Base-by-base conservation (phyloP, 2,888 invertebrate species). In the Ephialtes manifestator region DNA sequence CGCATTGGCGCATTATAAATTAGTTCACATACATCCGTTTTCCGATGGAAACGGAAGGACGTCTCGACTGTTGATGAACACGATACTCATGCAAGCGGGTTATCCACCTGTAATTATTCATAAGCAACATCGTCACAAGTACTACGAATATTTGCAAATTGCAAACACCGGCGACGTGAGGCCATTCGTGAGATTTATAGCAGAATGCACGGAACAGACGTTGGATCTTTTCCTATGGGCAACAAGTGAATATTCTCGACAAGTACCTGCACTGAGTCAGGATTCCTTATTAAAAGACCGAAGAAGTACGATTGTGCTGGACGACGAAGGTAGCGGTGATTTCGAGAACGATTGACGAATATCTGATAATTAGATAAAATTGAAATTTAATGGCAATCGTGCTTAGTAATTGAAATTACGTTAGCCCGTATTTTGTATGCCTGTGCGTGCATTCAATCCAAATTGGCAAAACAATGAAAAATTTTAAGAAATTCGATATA, bases 11-110 rank as follows among this genome's bases (percentile, higher is more conserved):
- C 99, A 99, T 95, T 99, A 99, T 94, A 99, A 99, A 94, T 94
- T 99, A 63, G 99, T 99, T 0, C 97, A 98, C 92, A 99, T 99
- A 89, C 99, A 99, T 95, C 99, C 99, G 0, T 99, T 99, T 94
- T 96, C 97, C 2, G 99, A 99, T 94, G 99, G 99, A 68, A 99
- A 99, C 92, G 99, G 99, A 0, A 96, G 99, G 91, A 99, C 99
- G 0, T 98, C 99, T 15, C 96, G 99, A 39, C 95, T 99, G 31
- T 95, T 99, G 1, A 99, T 99, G 99, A 99, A 99, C 94, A 96
- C 99, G 89, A 96, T 99, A 86, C 95, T 99, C 46, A 98, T 99
- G 97, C 97, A 97, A 94, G 98, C 98, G 0, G 99, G 99, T 0
- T 99, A 97, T 94, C 99, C 99, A 0, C 99, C 99, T 0, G 98